Evolutionary conservation across 2,888 invertebrate genomes (phyloP), one percentile per base, ranked within the genome.

Genomic region (Leucoma salicis): DNA sequence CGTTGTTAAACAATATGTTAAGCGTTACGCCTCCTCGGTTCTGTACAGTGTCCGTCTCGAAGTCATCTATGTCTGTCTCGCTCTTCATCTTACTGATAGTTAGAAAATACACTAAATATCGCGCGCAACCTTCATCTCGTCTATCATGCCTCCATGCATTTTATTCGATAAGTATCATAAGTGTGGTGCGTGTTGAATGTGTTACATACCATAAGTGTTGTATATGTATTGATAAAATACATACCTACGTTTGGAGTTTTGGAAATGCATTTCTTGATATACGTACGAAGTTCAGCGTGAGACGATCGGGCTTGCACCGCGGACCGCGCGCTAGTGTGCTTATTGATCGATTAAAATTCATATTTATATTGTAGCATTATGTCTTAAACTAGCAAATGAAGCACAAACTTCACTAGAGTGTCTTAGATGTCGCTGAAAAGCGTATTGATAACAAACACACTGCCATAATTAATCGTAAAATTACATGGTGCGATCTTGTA

Each of bases 181-280:
- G 77, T 73, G 66, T 74, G 79, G 74, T 84, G 84, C 79, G 81
- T 82, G 84, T 78, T 78, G 82, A 74, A 78, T 87, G 83, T 76
- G 82, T 84, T 80, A n/a, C n/a, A n/a, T n/a, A n/a, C n/a, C n/a
- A n/a, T n/a, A 5, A 2, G 21, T 21, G 21, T 21, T 21, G 21
- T 8, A 21, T 21, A 6, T 84, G 21, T 82, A 78, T 80, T 78
- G n/a, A n/a, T n/a, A n/a, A n/a, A n/a, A n/a, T 83, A 84, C 84
- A 84, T 85, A 78, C 82, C 75, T 81, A 74, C 83, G 85, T 63
- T 70, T 82, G 83, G 63, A 71, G 69, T 81, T 81, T 82, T 83
- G 77, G 78, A 76, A 81, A 78, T 79, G 82, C 82, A 86, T 85
- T 87, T 88, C 82, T 85, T 83, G 82, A 78, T 78, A 81, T 84